phyloP scores from a whole-genome alignment of 2,113 vertebrate species.

The Festucalex cinctus region DNA sequence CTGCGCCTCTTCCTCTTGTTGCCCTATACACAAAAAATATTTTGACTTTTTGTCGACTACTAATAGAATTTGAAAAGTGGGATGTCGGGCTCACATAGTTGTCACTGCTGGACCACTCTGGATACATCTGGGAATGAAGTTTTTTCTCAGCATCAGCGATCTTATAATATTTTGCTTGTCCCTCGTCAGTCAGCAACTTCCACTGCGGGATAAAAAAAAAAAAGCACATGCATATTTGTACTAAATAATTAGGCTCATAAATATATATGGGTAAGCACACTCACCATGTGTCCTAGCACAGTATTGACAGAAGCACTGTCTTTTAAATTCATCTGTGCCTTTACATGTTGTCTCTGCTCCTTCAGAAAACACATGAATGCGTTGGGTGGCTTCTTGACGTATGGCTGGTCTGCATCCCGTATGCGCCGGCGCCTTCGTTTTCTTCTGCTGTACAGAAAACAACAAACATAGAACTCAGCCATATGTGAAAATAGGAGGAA shows the following conservation, averaged over 20 bases:
- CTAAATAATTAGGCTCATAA: background rate
- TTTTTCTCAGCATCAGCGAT: conserved; percentile 10
- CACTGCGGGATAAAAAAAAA: background rate
- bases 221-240: background rate
- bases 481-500: background rate
- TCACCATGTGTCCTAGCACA: conserved; percentile 6
- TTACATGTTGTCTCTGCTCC: conserved; percentile 5
- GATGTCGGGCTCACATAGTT: background rate
- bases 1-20: conserved; percentile 1
- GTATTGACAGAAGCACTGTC: conserved; percentile 9
- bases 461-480: no score
- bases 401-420: conserved; percentile 4
- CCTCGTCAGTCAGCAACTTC: conserved; percentile 6
- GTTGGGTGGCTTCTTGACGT: conserved; percentile 7
- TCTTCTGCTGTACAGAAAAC: background rate
- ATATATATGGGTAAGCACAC: background rate
- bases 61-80: background rate
- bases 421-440: conserved; percentile 7
- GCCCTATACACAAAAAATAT: background rate
- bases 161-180: conserved; percentile 6
- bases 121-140: conserved; percentile 12
- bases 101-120: conserved; percentile 8
- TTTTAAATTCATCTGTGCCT: conserved; percentile 11
- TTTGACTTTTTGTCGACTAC: background rate
- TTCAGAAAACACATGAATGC: conserved; percentile 11